phyloP scores from a whole-genome alignment of 2,888 invertebrate species.

The Aethes cnicana region DNA sequence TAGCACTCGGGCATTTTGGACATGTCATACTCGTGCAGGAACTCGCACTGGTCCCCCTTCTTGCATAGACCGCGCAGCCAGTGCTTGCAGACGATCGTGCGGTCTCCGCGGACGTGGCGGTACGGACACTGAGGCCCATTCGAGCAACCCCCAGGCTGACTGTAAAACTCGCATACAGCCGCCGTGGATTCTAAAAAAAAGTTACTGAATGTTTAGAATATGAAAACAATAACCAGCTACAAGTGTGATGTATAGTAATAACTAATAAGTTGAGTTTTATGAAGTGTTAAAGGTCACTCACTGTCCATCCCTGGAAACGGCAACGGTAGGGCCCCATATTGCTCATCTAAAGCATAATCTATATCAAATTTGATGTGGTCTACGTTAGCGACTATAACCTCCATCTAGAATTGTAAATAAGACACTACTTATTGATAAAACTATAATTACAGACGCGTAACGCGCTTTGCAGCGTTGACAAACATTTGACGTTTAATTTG shows the following conservation, averaged over 20 bases:
- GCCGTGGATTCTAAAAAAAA: constrained; percentile 93
- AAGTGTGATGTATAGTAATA: not conserved
- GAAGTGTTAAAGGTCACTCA: constrained; percentile 77
- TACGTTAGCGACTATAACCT: constrained; percentile 95
- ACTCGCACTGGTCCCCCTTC: constrained; percentile 99
- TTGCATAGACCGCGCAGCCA: constrained; percentile 99
- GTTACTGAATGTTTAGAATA: not conserved
- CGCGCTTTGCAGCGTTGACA: constrained; percentile 22
- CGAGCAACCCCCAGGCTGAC: constrained; percentile 86
- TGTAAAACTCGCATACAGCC: constrained; percentile 97
- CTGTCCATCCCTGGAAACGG: constrained; percentile 99
- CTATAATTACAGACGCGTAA: constrained; percentile 2
- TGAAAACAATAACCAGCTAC: not conserved
- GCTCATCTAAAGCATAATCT: constrained; percentile 96
- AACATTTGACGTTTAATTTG: not conserved
- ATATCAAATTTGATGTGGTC: constrained; percentile 97
- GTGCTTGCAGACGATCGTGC: constrained; percentile 99
- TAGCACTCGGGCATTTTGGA: constrained; percentile 99
- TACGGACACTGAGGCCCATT: constrained; percentile 97
- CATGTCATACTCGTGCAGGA: constrained; percentile 99
- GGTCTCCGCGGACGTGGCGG: constrained; percentile 97
- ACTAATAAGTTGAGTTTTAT: constrained; percentile 8
- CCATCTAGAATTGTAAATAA: constrained; percentile 81
- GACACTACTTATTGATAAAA: constrained; percentile 16
- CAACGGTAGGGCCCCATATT: constrained; percentile 95